Base-by-base conservation (phyloP, 2,113 vertebrate genomes). In the Neodon shergylaensis region DNA sequence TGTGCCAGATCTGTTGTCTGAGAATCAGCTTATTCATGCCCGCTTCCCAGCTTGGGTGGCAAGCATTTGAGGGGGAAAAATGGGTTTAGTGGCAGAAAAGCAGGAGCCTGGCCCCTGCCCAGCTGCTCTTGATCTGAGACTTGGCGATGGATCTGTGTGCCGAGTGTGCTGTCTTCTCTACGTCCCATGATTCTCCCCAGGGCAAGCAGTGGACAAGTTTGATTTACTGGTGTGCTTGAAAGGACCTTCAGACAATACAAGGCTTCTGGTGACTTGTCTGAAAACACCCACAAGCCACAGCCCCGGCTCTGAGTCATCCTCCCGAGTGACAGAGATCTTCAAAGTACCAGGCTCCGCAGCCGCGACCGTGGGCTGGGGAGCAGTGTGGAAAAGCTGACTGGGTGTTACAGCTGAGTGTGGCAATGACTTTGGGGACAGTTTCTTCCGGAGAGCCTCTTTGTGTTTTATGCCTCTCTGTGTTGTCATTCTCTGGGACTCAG, bases 221-320 rank as follows among this genome's bases (percentile, higher is more conserved):
- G 98, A 98, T 98, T 98, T 98, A 98, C 97, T 96, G 98, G 97
- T 95, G 95, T 85, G 97, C 98, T 98, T 98, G 98, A 98, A 98
- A 97, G 97, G 97, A 96, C 97, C 97, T 98, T 79, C 90, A 97
- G 95, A 98, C 98, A 97, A 98, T 96, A 95, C 91, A 31, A 83
- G 84, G 96, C 96, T 98, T 96, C 98, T 97, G 98, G 97, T 96
- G 97, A 98, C 97, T 96, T 79, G 96, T 97, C 98, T 98, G 97
- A 95, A 96, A 70, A 97, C 97, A 42, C 94, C 83, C 95, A 54
- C 88, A 52, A 94, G 90, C 22, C 96, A 42, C 91, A 72, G 52
- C 13, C 49, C 88, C 2, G 19, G 2, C 79, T 76, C 95, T 91
- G 97, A 92, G n/a, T 95, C 93, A 82, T 61, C 73, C 95, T 74